These are phyloP conservation scores for Drosophila anomelani DNA, from an alignment of 2,888 invertebrate genomes.

Conservation along the genomic window DNA sequence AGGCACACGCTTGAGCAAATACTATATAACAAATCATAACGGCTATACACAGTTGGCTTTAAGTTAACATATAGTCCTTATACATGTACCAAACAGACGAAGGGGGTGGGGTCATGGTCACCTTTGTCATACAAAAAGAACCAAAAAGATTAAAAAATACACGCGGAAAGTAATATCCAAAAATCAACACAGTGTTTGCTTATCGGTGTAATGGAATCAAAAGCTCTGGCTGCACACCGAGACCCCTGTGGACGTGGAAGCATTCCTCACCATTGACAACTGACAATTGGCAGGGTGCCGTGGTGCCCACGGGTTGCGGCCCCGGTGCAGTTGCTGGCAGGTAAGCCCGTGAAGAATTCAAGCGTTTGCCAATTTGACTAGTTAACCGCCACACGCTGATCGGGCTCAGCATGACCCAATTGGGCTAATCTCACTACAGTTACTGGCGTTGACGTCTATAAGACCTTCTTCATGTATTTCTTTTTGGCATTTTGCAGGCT, in stretches of 20 bases:
- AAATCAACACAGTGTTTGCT: conserved; percentile 74
- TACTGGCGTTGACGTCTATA: conserved; percentile 81
- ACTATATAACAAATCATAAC: conserved; percentile 55
- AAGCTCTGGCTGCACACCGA: conserved; percentile 52
- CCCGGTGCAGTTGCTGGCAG: conserved; percentile 57
- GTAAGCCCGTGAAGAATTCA: conserved; percentile 29
- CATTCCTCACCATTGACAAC: neutral
- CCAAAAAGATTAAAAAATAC: conserved; percentile 69
- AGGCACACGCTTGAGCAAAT: conserved; percentile 60
- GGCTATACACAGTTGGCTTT: conserved; percentile 19
- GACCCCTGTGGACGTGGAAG: neutral
- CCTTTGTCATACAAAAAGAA: conserved; percentile 51
- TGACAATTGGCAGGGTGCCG: conserved; percentile 27
- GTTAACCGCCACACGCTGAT: conserved; percentile 53
- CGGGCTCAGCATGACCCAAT: conserved; percentile 37
- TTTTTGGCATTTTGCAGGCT: conserved; percentile 83
- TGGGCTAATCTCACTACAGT: conserved; percentile 53
- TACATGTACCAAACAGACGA: conserved; percentile 26
- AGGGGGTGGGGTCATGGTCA: conserved; percentile 3
- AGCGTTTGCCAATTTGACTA: conserved; percentile 70
- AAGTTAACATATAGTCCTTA: conserved; percentile 34
- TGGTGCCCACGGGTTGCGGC: conserved; percentile 17
- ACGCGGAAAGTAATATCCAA: conserved; percentile 78
- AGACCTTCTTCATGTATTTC: conserved; percentile 85
- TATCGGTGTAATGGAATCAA: conserved; percentile 70